Percentiles rank a stretch among this genome's conserved stretches.
Conservation (phyloP, 2,113 vertebrate species). For the Sphyrna mokarran region DNA sequence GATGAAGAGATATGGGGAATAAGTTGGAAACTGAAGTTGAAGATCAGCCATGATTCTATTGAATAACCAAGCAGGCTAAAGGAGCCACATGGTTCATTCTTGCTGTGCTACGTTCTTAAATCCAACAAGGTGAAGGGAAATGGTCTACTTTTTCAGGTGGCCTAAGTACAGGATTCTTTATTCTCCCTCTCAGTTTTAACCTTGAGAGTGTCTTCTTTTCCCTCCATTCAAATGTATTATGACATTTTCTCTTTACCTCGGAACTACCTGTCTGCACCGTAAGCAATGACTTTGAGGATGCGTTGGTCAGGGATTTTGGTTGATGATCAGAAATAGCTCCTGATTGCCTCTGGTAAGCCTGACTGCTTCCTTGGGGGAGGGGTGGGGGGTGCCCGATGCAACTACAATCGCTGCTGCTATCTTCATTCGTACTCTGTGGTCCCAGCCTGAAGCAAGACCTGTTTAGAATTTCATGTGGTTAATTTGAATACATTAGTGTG, state of each 20-base stretch:
- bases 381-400: background rate
- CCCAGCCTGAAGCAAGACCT: background rate
- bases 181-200: background rate
- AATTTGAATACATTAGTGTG: background rate
- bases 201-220: background rate
- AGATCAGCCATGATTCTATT: background rate
- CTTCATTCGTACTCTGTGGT: background rate
- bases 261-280: background rate
- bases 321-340: background rate
- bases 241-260: background rate
- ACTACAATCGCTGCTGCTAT: background rate
- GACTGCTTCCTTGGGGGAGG: background rate
- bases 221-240: background rate
- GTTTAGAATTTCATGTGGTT: background rate
- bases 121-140: background rate
- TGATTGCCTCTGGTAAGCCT: background rate
- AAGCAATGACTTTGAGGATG: background rate
- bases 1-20: background rate
- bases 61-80: background rate
- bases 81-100: background rate
- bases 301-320: background rate
- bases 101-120: background rate
- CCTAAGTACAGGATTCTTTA: background rate
- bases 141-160: background rate
- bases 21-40: background rate